phyloP scores from a whole-genome alignment of 92 coral and sea anemone species.

The Porites lobata region DNA sequence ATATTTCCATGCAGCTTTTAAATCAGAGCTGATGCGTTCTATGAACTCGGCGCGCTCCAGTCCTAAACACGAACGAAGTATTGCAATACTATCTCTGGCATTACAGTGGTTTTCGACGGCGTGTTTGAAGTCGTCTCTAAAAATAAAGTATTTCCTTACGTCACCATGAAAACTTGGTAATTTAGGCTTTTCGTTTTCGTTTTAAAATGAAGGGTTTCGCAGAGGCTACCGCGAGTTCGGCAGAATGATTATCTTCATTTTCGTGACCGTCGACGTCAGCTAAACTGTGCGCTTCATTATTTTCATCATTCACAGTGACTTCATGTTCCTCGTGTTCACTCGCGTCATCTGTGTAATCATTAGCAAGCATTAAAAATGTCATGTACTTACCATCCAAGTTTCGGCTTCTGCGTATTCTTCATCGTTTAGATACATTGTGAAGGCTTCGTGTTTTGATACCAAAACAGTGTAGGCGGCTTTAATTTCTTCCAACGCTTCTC shows the following conservation, averaged over 20 bases:
- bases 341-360: not conserved
- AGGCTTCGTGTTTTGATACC: slow-evolving; percentile 22
- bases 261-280: too few species aligned
- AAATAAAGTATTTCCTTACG: slow-evolving; percentile 32
- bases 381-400: slow-evolving; percentile 1
- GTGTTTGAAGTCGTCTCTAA: slow-evolving; percentile 25
- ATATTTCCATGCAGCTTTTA: slow-evolving; percentile 61
- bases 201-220: not conserved
- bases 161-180: not conserved
- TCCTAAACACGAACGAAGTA: slow-evolving; percentile 26
- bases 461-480: slow-evolving; percentile 16
- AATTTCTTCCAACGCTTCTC: not conserved
- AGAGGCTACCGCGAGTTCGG: too few species aligned
- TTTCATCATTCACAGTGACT: not conserved
- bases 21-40: slow-evolving; percentile 53
- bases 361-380: not conserved
- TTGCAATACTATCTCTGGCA: not conserved
- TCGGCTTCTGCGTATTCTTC: slow-evolving; percentile 19
- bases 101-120: slow-evolving; percentile 4
- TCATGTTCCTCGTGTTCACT: not conserved
- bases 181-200: slow-evolving; percentile 26
- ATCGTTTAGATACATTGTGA: slow-evolving; percentile 16
- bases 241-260: too few species aligned
- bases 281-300: not conserved
- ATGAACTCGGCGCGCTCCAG: slow-evolving; percentile 32